Evolutionary conservation across 2,888 invertebrate genomes (phyloP).

Genomic region (Capitulum mitella): DNA sequence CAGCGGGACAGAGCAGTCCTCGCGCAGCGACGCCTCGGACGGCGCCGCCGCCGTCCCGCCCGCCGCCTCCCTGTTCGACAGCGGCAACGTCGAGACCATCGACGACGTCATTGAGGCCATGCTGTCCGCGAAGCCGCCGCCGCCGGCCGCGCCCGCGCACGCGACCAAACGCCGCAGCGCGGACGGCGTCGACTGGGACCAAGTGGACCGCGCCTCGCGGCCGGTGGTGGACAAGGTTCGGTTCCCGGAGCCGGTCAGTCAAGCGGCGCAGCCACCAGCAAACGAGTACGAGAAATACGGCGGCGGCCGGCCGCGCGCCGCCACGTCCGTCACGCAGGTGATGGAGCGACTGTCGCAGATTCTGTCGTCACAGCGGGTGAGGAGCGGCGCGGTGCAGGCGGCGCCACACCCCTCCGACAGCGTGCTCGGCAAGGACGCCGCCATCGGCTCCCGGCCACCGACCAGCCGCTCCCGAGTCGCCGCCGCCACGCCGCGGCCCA

Average conservation of each 20-base stretch:
- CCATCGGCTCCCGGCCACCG: not conserved
- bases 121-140: not conserved
- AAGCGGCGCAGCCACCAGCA: not conserved
- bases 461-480: too few species aligned
- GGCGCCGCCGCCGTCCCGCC: not conserved
- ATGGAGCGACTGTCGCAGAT: constrained; percentile 10
- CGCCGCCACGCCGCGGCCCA: not conserved
- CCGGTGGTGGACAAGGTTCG: not conserved
- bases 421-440: not conserved
- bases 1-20: not conserved
- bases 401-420: not conserved
- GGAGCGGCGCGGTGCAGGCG: not conserved
- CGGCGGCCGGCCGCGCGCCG: not conserved
- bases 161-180: not conserved
- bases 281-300: constrained; percentile 8
- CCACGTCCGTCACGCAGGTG: not conserved
- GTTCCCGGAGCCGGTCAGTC: not conserved
- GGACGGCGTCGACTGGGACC: not conserved
- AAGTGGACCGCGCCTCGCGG: not conserved
- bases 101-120: constrained; percentile 2
- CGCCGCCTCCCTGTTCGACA: not conserved
- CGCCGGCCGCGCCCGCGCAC: not conserved
- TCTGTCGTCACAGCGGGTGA: not conserved
- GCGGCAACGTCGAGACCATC: not conserved
- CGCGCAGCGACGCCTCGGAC: not conserved